phyloP scores from a whole-genome alignment of 37 sponge, comb jelly and placozoan species.

The Diacarnus erythraeanus region DNA sequence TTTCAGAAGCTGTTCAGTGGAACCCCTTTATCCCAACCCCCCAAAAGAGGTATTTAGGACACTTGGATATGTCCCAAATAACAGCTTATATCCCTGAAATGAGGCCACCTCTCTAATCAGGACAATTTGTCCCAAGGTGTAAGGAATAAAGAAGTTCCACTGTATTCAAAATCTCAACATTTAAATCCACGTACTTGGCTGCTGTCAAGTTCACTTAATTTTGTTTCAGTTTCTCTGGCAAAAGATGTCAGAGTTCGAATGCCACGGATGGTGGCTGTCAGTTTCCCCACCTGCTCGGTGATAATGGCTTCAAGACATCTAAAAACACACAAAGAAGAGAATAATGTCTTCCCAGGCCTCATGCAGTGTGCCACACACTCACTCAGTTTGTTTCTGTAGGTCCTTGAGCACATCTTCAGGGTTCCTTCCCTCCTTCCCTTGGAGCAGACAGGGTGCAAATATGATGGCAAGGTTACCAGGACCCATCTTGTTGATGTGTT shows the following conservation, averaged over 20 bases:
- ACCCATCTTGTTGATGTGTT: slow-evolving; percentile 75
- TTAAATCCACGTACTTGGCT: not conserved
- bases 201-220: slow-evolving; percentile 28
- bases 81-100: too few species aligned
- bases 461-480: slow-evolving; percentile 80
- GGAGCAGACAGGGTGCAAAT: slow-evolving; percentile 83
- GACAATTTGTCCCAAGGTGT: too few species aligned
- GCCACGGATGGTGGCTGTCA: slow-evolving; percentile 47
- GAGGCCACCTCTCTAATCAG: too few species aligned
- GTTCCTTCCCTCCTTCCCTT: slow-evolving; percentile 24
- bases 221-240: slow-evolving; percentile 24
- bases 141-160: too few species aligned
- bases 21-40: too few species aligned
- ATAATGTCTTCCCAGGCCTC: too few species aligned
- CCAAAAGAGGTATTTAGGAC: too few species aligned
- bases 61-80: too few species aligned
- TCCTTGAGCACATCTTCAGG: slow-evolving; percentile 72
- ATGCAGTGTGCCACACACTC: not conserved
- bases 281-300: slow-evolving; percentile 65
- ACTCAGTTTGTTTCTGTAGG: slow-evolving; percentile 73
- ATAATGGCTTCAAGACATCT: slow-evolving; percentile 71
- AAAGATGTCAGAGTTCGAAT: slow-evolving; percentile 40
- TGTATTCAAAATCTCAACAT: not conserved
- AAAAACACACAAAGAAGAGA: not conserved
- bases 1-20: too few species aligned